Evolutionary conservation across 1,140 invertebrate species (phyloP).

Genomic region (Zaprionus ornatus): DNA sequence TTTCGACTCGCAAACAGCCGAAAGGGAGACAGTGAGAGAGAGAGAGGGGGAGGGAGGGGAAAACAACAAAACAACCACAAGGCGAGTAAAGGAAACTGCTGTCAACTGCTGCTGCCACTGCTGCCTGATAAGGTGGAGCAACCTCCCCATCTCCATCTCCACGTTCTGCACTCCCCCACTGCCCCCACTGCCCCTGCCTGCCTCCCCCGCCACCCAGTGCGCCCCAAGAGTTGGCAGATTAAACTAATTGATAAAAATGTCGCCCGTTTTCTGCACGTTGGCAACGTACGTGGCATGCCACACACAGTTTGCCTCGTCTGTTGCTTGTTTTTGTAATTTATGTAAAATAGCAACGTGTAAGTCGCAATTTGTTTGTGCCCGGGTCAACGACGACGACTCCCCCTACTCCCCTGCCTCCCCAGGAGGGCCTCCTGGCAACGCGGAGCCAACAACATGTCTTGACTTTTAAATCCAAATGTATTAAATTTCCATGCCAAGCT

Average conservation of each 20-base stretch:
- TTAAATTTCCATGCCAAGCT: constrained; percentile 69
- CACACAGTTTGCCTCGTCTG: constrained; percentile 31
- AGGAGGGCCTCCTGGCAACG: constrained; percentile 59
- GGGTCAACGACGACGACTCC: constrained; percentile 45
- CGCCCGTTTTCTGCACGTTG: constrained; percentile 64
- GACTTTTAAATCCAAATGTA: constrained; percentile 82
- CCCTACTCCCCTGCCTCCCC: not conserved
- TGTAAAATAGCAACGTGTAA: constrained; percentile 79
- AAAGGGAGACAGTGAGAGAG: constrained; percentile 5
- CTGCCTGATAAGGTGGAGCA: constrained; percentile 46
- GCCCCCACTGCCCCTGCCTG: not conserved
- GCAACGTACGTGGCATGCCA: constrained; percentile 58
- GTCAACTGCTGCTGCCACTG: constrained; percentile 55
- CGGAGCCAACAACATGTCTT: constrained; percentile 68
- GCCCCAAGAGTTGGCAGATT: constrained; percentile 49
- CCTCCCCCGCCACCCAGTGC: not conserved
- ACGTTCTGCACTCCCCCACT: not conserved
- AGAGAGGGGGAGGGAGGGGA: not conserved
- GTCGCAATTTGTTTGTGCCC: constrained; percentile 75
- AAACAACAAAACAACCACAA: constrained; percentile 39
- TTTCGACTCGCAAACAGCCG: constrained; percentile 40
- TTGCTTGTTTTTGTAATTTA: constrained; percentile 73
- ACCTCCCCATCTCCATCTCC: too few relatives aligned
- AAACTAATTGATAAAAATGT: constrained; percentile 82
- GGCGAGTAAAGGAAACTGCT: constrained; percentile 38